Evolutionary conservation across 1,140 invertebrate species (phyloP), one percentile per base, ranked within the genome.

Genomic region (Alviniconcha marisindica): DNA sequence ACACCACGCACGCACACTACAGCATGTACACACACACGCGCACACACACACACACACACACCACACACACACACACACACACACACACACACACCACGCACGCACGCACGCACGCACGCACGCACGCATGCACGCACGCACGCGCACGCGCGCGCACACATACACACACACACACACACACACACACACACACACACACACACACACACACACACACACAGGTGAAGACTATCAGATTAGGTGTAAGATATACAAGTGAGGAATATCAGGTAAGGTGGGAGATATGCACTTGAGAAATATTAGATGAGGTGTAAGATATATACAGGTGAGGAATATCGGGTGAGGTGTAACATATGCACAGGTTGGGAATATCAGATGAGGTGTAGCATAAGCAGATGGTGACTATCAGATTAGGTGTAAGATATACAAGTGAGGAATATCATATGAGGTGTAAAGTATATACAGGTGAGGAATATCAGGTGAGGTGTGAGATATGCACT

Each of bases 21-120:
- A 5, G 7, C 21, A 31, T n/a, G n/a, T n/a, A 31, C 60, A 66
- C 60, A 66, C 60, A 66, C 60, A 66, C 60, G n/a, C 60, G 28
- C 66, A 71, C 31, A 71, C 66, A 71, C 66, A 71, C 66, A 71
- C 66, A 71, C 66, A 71, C 66, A 71, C 66, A 38, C 66, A 71
- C 66, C 66, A 38, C 66, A 71, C 66, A 71, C 66, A 71, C 66
- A 71, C 66, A 38, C 66, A 71, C 66, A 71, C 66, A 38, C 66
- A 71, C 66, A 38, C 66, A 36, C 66, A 24, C 33, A 71, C 66
- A 24, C 33, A 71, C 66, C 24, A 71, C 66, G 36, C 33, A 71
- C 66, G 24, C 66, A 38, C 66, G 10, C 66, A 38, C 66, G 24
- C 66, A 71, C 66, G 36, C 66, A 71, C 66, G 24, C 36, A 71